phyloP scores from a whole-genome alignment of 2,113 vertebrate species.

The Puntigrus tetrazona region DNA sequence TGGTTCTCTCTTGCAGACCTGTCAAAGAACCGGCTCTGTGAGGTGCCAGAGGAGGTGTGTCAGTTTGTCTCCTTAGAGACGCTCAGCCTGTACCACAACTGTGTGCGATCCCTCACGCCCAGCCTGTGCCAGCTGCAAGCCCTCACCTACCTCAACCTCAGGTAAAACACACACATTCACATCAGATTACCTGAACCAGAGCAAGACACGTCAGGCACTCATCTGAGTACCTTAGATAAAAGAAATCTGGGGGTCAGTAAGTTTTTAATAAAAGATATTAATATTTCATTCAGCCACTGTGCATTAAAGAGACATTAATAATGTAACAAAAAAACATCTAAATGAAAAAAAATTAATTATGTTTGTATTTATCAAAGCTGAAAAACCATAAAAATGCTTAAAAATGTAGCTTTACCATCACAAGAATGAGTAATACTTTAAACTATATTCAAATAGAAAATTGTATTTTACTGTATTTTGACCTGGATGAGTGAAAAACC shows the following conservation, averaged over 20 bases:
- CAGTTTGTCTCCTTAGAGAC: slow-evolving; percentile 88
- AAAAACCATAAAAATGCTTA: too few species aligned
- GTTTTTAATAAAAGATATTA: neutral
- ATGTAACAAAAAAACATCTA: neutral
- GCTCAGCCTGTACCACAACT: slow-evolving; percentile 93
- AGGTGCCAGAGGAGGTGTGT: slow-evolving; percentile 88
- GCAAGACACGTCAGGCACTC: neutral
- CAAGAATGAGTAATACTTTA: neutral
- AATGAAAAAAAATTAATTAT: too few species aligned
- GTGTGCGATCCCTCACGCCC: slow-evolving; percentile 82
- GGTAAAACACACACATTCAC: slow-evolving; percentile 55
- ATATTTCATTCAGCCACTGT: neutral
- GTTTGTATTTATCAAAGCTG: too few species aligned
- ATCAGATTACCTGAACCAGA: neutral
- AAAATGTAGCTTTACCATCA: neutral
- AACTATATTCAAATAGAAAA: neutral
- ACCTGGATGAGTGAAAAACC: too few species aligned
- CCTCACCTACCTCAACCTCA: slow-evolving; percentile 87
- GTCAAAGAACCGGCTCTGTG: slow-evolving; percentile 90
- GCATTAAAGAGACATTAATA: neutral
- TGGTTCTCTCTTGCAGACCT: slow-evolving; percentile 76
- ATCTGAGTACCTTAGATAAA: neutral
- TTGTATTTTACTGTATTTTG: neutral
- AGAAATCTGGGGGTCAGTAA: too few species aligned
- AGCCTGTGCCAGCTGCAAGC: slow-evolving; percentile 86